Conservation (phyloP, 1,140 invertebrate genomes). For the Tachypleus tridentatus region DNA sequence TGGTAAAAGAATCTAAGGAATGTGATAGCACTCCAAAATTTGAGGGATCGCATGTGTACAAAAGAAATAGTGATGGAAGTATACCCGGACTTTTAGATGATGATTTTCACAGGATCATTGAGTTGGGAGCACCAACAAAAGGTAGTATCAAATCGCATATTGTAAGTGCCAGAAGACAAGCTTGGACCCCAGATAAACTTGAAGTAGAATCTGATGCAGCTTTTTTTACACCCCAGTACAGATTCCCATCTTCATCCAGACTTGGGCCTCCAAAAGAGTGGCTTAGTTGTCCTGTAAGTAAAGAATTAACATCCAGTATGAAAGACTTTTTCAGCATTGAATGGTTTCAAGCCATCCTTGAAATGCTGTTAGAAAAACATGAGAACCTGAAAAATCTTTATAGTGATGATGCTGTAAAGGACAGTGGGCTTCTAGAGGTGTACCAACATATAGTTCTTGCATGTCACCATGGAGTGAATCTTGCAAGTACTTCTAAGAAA, state of each 20-base stretch:
- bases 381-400: neutral
- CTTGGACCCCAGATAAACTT: too few relatives aligned
- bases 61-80: constrained; percentile 33
- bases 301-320: neutral
- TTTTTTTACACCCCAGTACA: too few relatives aligned
- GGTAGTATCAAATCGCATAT: too few relatives aligned
- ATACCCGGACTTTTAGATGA: too few relatives aligned
- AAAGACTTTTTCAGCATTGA: neutral
- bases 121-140: too few relatives aligned
- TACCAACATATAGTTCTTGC: neutral
- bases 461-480: neutral
- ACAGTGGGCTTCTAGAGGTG: neutral
- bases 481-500: neutral
- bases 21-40: too few relatives aligned
- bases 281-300: neutral
- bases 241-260: constrained; percentile 21
- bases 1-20: too few relatives aligned
- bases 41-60: constrained; percentile 21
- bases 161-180: too few relatives aligned
- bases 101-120: too few relatives aligned
- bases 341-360: neutral
- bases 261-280: neutral
- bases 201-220: too few relatives aligned
- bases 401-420: neutral
- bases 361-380: neutral